phyloP scores from a whole-genome alignment of 30 jellyfish, hydroid and myxozoan species.

The Aurelia coerulea region DNA sequence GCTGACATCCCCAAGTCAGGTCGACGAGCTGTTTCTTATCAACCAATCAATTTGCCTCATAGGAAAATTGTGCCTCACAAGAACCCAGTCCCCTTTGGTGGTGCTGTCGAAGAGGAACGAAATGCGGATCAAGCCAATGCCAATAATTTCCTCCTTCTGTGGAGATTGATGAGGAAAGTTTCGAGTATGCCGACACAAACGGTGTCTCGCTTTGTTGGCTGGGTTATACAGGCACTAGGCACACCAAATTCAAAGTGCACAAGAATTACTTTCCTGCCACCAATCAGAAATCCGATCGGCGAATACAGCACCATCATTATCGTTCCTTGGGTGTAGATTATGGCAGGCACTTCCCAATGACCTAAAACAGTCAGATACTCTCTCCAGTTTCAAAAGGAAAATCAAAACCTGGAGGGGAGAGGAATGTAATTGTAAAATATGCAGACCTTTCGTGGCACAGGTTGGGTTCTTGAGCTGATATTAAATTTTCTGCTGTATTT shows the following conservation, averaged over 20 bases:
- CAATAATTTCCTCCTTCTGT: background rate
- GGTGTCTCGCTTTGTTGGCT: conserved; percentile 23
- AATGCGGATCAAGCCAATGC: background rate
- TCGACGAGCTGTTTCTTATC: background rate
- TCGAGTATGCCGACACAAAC: conserved; percentile 1
- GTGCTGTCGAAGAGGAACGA: background rate
- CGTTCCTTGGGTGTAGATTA: no score
- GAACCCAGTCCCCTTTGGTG: conserved; percentile 30
- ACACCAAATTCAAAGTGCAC: conserved; percentile 9
- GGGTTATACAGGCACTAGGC: conserved; percentile 18
- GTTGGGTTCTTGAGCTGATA: no score
- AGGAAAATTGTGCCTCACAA: conserved; percentile 33
- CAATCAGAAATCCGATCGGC: conserved; percentile 38
- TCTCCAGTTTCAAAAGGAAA: no score
- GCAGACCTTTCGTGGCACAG: no score
- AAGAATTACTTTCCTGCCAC: conserved; percentile 46
- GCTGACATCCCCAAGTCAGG: background rate
- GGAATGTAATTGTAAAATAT: no score
- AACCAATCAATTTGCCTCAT: conserved; percentile 8
- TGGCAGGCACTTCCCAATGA: no score
- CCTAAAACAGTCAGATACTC: no score
- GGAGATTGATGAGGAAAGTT: conserved; percentile 12
- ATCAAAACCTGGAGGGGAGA: no score
- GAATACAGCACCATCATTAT: conserved; percentile 55
- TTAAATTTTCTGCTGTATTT: no score